Conservation (phyloP, 2,113 vertebrate species). For the Cyprinodon variegatus region DNA sequence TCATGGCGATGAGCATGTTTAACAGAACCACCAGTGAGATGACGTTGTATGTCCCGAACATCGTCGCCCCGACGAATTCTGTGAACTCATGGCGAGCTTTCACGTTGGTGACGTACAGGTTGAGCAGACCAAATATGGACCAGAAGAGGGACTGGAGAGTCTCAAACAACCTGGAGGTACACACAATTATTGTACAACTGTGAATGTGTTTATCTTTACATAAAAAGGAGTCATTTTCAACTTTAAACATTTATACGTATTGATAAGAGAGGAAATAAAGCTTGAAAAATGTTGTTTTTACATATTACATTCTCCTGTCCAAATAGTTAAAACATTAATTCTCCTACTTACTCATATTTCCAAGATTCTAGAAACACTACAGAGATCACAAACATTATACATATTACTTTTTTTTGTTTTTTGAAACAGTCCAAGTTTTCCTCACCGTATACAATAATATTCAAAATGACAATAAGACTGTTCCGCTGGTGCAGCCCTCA, state of each 20-base stretch:
- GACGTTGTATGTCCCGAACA: slow-evolving; percentile 97
- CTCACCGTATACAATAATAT: background rate
- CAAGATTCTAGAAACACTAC: background rate
- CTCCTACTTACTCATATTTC: background rate
- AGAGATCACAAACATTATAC: background rate
- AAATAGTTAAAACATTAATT: background rate
- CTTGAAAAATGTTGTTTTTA: background rate
- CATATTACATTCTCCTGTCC: background rate
- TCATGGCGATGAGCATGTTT: slow-evolving; percentile 99
- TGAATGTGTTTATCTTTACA: background rate
- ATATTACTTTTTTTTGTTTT: background rate
- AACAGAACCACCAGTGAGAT: slow-evolving; percentile 96
- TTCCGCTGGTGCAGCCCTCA: too few relatives aligned
- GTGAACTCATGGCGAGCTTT: slow-evolving; percentile 97
- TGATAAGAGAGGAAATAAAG: background rate
- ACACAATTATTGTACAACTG: too few relatives aligned
- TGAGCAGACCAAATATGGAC: slow-evolving; percentile 94
- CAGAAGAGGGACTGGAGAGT: slow-evolving; percentile 98
- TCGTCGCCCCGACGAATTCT: slow-evolving; percentile 94
- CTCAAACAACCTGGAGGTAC: slow-evolving; percentile 87
- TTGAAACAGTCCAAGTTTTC: too few relatives aligned
- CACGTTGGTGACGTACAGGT: slow-evolving; percentile 95
- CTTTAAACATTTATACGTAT: too few relatives aligned
- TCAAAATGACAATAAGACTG: background rate
- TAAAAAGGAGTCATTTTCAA: background rate